Base-by-base conservation (phyloP, 2,113 vertebrate species). In the Coreoperca whiteheadi region DNA sequence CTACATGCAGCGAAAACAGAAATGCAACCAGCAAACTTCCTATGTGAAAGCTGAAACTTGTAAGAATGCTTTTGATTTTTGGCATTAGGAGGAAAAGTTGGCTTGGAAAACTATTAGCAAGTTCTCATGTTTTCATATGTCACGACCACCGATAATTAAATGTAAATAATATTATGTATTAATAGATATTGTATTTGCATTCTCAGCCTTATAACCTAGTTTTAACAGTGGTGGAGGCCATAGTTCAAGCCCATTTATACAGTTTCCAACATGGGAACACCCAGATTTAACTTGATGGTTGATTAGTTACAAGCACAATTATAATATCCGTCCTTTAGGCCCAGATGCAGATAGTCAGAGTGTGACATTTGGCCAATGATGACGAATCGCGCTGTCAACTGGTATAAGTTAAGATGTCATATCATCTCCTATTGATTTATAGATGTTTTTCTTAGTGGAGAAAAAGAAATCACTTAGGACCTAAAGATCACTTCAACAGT, bases 281-380 rank as follows among this genome's bases (percentile, higher is more conserved):
- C 2, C 28, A 21, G 20, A 60, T 85, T 65, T 74, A 70, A 74
- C 60, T 86, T 88, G 86, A 92, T 89, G 88, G 88, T 90, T 84
- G 83, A 81, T 84, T 89, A 80, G 75, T 85, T 68, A 21, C 21
- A 70, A 74, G 48, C 59, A 73, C 57, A 69, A 66, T 75, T 71
- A 37, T 83, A 63, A 72, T 51, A 60, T 65, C 63, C 77, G 63
- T 74, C 43, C 53, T 85, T 9, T 12, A 28, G 34, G 20, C 14
- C 46, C 88, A 88, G 81, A 85, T 88, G 85, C 43, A 83, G 39
- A 57, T 57, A 59, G 25, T 84, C 79, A 65, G 23, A 23, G 48
- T 57, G 54, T 50, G 37, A 79, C 70, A 28, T 77, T 53, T 67
- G 48, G 59, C 59, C 32, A 21, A 25, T 18, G 64, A 72, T 83